Conservation (phyloP, 2,113 vertebrate genomes). For the Strix aluco region DNA sequence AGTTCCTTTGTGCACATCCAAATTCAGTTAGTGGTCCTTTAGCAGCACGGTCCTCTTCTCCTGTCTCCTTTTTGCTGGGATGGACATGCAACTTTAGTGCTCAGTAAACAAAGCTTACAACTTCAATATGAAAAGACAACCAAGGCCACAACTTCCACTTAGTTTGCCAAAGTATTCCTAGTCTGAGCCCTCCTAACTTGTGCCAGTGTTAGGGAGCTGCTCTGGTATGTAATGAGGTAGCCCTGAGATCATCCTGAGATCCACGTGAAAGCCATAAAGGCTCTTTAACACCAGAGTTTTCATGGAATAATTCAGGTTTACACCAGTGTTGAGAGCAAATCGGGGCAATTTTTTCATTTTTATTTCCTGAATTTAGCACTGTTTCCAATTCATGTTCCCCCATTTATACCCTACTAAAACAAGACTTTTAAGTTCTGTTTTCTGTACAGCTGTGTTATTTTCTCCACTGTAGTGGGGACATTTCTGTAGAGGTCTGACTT, state of each 20-base stretch:
- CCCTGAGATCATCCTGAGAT: neutral
- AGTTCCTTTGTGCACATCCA: neutral
- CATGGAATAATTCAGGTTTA: neutral
- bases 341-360: neutral
- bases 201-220: neutral
- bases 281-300: neutral
- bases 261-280: neutral
- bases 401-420: neutral
- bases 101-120: neutral
- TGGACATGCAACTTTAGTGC: neutral
- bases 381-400: neutral
- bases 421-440: neutral
- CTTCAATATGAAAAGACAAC: neutral
- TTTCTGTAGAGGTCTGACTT: neutral
- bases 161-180: neutral
- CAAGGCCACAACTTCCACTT: neutral
- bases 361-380: neutral
- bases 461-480: neutral
- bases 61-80: neutral
- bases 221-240: neutral
- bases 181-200: neutral
- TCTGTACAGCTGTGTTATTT: neutral
- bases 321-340: neutral
- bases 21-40: neutral
- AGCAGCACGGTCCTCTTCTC: neutral